These are phyloP conservation scores for Mya arenaria DNA, from an alignment of 1,140 invertebrate genomes.

Conservation along the genomic window DNA sequence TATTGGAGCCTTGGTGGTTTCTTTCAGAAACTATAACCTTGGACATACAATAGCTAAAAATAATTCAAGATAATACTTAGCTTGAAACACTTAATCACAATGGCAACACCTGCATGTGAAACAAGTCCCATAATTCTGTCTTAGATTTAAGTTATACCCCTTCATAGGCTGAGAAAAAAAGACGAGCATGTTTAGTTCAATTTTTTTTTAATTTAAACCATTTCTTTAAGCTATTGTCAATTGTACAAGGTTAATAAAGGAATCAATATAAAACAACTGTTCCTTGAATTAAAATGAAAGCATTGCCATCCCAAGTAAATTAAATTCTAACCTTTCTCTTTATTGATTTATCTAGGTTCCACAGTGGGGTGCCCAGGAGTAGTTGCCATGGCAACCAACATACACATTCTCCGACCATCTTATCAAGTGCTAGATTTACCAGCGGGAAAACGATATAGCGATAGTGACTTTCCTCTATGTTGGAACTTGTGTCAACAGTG, in stretches of 20 bases:
- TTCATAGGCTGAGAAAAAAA: neutral
- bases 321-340: neutral
- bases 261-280: neutral
- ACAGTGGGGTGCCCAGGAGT: conserved; percentile 64
- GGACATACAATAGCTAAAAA: no score
- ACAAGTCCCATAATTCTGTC: no score
- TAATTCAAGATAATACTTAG: no score
- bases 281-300: no score
- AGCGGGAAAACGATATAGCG: no score
- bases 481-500: no score
- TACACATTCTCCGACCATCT: neutral
- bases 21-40: no score
- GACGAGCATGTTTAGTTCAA: neutral
- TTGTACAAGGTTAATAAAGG: neutral
- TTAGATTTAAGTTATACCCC: no score
- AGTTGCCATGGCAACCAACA: conserved; percentile 7
- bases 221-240: neutral
- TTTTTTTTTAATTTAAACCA: neutral
- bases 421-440: neutral
- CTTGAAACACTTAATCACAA: no score
- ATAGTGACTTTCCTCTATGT: no score
- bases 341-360: conserved; percentile 43
- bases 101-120: no score
- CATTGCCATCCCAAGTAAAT: neutral
- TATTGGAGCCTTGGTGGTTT: no score